These are phyloP conservation scores for Planococcus citri DNA, from an alignment of 1,140 invertebrate genomes.

Conservation along the genomic window DNA sequence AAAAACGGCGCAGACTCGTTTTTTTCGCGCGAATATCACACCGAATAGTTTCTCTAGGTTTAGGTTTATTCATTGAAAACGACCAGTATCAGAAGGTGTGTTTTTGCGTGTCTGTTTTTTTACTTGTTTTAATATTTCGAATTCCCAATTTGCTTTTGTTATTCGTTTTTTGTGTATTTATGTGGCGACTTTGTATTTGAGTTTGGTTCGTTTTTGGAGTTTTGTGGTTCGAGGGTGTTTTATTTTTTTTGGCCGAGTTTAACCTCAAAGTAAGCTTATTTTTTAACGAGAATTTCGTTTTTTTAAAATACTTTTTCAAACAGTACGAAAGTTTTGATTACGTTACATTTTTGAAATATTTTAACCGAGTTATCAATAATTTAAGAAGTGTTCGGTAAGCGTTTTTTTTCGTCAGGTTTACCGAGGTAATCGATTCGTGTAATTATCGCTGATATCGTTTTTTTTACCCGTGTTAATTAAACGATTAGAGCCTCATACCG, in stretches of 20 bases:
- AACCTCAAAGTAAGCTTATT: neutral
- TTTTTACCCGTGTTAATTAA: no score
- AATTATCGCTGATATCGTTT: no score
- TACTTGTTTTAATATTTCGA: no score
- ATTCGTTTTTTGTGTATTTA: neutral
- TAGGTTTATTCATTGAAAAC: neutral
- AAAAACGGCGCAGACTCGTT: conserved; percentile 1
- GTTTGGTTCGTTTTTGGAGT: neutral
- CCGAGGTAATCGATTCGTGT: no score
- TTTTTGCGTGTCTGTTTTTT: neutral
- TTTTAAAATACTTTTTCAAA: no score
- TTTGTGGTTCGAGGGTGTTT: neutral
- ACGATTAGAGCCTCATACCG: no score
- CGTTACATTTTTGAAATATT: no score
- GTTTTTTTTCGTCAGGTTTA: no score
- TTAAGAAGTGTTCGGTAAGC: no score
- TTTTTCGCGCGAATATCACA: neutral
- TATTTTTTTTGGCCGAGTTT: neutral
- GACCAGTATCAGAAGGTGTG: neutral
- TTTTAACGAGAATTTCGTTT: no score
- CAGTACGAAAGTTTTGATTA: no score
- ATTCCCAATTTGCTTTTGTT: neutral
- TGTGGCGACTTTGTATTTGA: neutral
- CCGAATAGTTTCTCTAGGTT: neutral
- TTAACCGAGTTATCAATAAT: no score